phyloP scores from a whole-genome alignment of 2,113 vertebrate genomes.

The Microcebus tavaratra region DNA sequence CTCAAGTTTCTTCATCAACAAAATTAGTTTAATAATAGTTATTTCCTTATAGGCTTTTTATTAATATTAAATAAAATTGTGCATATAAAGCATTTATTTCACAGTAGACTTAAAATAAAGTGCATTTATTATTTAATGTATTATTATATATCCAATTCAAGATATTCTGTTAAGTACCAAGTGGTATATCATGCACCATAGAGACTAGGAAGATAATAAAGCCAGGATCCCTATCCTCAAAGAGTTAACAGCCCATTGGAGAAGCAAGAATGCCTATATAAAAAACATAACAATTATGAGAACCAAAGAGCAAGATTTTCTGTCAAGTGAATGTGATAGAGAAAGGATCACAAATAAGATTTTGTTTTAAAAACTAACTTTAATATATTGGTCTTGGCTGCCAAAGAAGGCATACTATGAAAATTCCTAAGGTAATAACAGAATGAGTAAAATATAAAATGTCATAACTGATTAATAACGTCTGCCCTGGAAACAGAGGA shows the following conservation, averaged over 20 bases:
- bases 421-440: constrained; percentile 32
- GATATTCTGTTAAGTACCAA: background rate
- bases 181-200: background rate
- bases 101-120: background rate
- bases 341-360: background rate
- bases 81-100: background rate
- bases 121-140: background rate
- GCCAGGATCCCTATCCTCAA: background rate
- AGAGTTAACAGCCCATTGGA: background rate
- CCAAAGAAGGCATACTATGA: background rate
- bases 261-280: background rate
- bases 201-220: background rate
- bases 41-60: background rate
- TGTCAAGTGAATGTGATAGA: constrained; percentile 17
- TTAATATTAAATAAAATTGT: background rate
- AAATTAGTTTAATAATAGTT: background rate
- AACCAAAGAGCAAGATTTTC: background rate
- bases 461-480: background rate
- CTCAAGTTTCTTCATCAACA: background rate
- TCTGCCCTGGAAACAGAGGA: background rate
- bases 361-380: constrained; percentile 27
- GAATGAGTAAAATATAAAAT: constrained; percentile 1
- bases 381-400: constrained; percentile 1
- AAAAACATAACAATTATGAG: background rate
- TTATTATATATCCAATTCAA: background rate